Percentiles rank a stretch among this genome's conserved stretches.
Conservation (phyloP, 2,113 vertebrate species). For the Oceanites oceanicus region DNA sequence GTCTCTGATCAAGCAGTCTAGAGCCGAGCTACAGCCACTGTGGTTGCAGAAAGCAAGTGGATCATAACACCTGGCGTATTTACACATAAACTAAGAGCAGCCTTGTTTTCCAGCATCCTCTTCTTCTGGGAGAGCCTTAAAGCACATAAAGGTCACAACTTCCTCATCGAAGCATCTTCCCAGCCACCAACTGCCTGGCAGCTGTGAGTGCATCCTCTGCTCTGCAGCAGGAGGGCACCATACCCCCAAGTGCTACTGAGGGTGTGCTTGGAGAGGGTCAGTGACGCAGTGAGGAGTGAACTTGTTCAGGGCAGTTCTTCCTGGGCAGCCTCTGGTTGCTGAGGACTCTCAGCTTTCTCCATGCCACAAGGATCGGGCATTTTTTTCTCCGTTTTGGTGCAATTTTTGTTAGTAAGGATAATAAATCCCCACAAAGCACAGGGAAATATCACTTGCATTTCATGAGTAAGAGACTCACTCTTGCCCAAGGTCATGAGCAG, state of each 20-base stretch:
- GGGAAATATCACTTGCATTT: neutral
- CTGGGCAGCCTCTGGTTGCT: neutral
- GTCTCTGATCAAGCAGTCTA: neutral
- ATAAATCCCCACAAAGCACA: neutral
- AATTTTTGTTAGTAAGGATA: neutral
- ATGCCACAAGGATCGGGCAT: neutral
- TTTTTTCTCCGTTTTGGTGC: neutral
- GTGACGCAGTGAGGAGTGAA: fast-evolving
- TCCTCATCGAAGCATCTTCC: neutral
- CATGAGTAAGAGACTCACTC: neutral
- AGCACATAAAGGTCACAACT: neutral
- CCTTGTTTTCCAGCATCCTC: neutral
- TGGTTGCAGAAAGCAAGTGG: neutral
- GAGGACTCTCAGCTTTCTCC: neutral
- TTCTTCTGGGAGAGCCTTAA: neutral
- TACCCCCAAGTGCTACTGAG: neutral
- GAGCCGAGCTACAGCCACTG: neutral
- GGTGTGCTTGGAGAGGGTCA: neutral
- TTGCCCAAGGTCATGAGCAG: neutral
- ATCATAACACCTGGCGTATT: neutral
- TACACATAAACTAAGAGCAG: neutral
- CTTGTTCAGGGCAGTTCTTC: neutral
- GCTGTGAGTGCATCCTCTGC: neutral
- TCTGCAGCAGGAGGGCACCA: neutral
- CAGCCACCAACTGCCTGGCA: neutral